A percentile compares a stretch with the other conserved stretches of the same genome.
phyloP scores from a whole-genome alignment of 2,797 vertebrate genomes.

The Gymnopithys bicolor region DNA sequence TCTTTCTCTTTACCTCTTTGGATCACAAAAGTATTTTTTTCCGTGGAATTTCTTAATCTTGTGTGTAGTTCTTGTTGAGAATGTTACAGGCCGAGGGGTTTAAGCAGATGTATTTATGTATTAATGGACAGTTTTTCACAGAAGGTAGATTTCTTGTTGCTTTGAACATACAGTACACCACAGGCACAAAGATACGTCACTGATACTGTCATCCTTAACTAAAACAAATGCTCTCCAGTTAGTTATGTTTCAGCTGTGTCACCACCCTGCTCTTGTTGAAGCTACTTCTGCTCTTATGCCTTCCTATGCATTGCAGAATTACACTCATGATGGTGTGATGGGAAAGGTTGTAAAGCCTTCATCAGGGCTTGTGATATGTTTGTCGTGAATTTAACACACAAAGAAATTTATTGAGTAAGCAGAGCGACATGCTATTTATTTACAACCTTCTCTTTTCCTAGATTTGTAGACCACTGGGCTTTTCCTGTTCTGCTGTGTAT shows the following conservation, averaged over 20 bases:
- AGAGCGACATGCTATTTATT: conserved; percentile 18
- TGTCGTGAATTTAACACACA: neutral
- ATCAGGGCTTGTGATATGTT: neutral
- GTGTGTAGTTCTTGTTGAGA: neutral
- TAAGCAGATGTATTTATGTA: neutral
- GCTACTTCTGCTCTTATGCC: neutral
- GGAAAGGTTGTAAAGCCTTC: conserved; percentile 27
- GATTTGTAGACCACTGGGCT: neutral
- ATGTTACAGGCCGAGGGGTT: neutral
- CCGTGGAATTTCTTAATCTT: neutral
- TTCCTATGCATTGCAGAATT: neutral
- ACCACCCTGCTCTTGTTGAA: neutral
- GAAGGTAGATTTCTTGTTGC: neutral
- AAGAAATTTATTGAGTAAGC: conserved; percentile 31
- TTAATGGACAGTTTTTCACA: neutral
- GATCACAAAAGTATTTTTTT: neutral
- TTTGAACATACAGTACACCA: neutral
- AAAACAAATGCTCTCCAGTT: neutral
- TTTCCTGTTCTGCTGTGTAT: neutral
- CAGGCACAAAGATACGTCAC: neutral
- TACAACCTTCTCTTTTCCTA: conserved; percentile 3
- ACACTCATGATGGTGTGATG: neutral
- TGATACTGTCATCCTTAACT: neutral
- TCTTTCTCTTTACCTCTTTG: neutral
- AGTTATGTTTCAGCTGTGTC: neutral